phyloP scores from a whole-genome alignment of 2,113 vertebrate species.

The Ploceus nigricollis region DNA sequence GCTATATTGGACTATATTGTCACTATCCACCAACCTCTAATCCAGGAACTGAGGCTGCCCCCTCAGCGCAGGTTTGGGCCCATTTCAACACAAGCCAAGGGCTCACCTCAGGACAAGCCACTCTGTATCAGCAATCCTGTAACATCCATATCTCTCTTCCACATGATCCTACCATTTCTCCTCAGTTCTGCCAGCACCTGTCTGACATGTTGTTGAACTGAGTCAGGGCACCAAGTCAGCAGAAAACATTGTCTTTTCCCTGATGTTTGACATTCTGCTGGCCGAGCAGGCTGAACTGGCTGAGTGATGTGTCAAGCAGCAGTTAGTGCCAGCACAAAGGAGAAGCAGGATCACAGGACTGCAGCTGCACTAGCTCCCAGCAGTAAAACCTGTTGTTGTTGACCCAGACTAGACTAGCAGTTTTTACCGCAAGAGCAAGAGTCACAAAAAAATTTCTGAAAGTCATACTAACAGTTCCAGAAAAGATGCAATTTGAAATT shows the following conservation, averaged over 20 bases:
- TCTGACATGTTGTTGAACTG: accelerated
- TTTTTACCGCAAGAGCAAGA: not conserved
- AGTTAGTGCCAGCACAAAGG: not conserved
- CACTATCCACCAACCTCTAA: not conserved
- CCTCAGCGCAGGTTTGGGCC: not conserved
- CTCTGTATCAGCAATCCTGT: not conserved
- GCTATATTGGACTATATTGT: not conserved
- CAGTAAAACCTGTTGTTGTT: not conserved
- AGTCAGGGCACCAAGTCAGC: not conserved
- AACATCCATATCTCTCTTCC: accelerated
- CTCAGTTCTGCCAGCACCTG: not conserved
- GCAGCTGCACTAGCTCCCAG: not conserved
- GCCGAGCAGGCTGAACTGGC: not conserved
- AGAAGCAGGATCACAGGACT: not conserved
- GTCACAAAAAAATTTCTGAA: not conserved
- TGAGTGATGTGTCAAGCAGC: not conserved
- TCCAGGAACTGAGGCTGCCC: not conserved
- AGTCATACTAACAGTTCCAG: not conserved
- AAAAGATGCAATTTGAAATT: not conserved
- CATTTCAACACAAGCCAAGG: not conserved
- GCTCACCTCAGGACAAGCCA: not conserved
- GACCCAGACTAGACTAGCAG: not conserved
- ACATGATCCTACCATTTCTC: not conserved
- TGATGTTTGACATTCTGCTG: not conserved
- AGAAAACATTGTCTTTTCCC: not conserved